A percentile compares a stretch with the other conserved stretches of the same genome.
Evolutionary conservation across 1,140 invertebrate species (phyloP).

Genomic region (Pseudomyrmex dendroicus): DNA sequence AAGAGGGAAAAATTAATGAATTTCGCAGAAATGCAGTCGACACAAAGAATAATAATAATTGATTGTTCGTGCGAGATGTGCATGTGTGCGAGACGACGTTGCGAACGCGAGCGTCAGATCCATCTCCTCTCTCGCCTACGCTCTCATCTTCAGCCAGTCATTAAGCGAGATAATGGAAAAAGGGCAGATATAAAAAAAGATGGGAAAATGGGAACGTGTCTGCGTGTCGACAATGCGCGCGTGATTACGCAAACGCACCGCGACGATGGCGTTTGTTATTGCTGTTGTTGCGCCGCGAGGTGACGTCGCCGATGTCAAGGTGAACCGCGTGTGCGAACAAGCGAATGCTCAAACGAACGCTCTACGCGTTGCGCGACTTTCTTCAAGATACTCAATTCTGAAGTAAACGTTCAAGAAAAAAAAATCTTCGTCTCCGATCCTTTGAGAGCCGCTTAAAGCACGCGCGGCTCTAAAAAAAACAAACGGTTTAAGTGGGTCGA

Average conservation of each 20-base stretch:
- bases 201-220: not conserved
- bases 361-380: not conserved
- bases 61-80: constrained; percentile 17
- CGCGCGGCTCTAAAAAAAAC: not conserved
- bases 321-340: constrained; percentile 33
- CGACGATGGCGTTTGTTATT: constrained; percentile 40
- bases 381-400: not conserved
- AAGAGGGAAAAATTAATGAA: not conserved
- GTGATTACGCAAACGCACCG: constrained; percentile 44
- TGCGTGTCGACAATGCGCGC: constrained; percentile 33
- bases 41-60: constrained; percentile 20
- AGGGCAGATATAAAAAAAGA: not conserved
- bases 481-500: not conserved
- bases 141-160: constrained; percentile 28
- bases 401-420: not conserved
- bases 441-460: not conserved
- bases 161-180: constrained; percentile 43
- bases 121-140: constrained; percentile 26
- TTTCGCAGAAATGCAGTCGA: constrained; percentile 6
- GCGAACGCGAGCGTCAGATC: constrained; percentile 25
- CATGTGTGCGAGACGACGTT: constrained; percentile 8
- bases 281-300: constrained; percentile 37
- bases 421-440: not conserved
- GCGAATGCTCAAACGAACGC: too few species aligned
- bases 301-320: constrained; percentile 52